Base-by-base conservation (phyloP, 2,113 vertebrate species). In the Apodemus sylvaticus region DNA sequence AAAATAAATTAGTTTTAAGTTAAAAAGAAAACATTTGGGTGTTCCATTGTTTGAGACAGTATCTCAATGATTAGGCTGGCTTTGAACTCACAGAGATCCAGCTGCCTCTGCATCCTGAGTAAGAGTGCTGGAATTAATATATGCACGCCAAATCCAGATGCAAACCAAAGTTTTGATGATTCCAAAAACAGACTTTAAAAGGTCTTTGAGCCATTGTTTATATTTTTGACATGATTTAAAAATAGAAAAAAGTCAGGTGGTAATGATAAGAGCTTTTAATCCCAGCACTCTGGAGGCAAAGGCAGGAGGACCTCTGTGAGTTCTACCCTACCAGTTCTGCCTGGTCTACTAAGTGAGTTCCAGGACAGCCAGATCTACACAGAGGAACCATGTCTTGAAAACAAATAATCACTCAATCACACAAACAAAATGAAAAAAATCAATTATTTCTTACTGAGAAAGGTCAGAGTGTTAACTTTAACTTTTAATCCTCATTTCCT, bases 111-210 rank as follows among this genome's bases (percentile, higher is more conserved):
- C 12, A 83, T 83, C 58, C n/a, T 62, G 58, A 62, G 26, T 82
- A 82, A 9, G 13, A 83, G 22, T 62, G 55, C 13, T 62, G 24
- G 55, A 62, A 42, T 83, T 42, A 62, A 39, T 39, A 83, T 39
- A 42, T 70, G 24, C 24, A 83, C 24, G 13, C n/a, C 39, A 83
- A 26, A 60, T 31, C 24, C 81, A 83, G n/a, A 62, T 62, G 58
- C 81, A 83, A 62, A 83, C 29, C 24, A 83, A 83, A 92, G 6
- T 95, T 74, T 85, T 92, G 70, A 68, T 78, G 22, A 62, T 85
- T 95, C 24, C 90, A 34, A 92, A 93, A 95, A 94, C 68, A 83
- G 58, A 42, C 42, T 42, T 83, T 29, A 31, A 83, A n/a, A 62
- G 55, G 85, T 88, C 74, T 68, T 92, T 82, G 29, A 58, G 58